A percentile compares a stretch with the other conserved stretches of the same genome.
Evolutionary conservation across 2,113 vertebrate genomes (phyloP).

Genomic region (Montifringilla adamsi): DNA sequence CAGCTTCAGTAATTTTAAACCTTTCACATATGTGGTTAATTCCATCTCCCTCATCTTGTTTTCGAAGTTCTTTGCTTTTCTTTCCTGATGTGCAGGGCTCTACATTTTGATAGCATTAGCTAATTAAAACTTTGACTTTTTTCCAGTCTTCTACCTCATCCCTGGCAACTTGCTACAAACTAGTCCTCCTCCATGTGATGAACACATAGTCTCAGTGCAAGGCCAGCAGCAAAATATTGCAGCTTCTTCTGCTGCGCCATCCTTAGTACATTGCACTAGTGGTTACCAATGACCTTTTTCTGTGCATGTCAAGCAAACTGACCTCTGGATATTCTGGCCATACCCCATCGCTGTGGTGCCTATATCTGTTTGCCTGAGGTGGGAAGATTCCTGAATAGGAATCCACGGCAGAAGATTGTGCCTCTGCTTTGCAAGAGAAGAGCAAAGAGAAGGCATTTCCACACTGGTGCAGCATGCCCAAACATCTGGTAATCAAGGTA

Average conservation of each 20-base stretch:
- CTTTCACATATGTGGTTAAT: background rate
- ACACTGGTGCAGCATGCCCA: background rate
- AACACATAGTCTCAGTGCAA: background rate
- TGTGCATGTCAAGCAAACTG: background rate
- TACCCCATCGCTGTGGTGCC: background rate
- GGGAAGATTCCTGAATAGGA: background rate
- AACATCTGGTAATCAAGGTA: background rate
- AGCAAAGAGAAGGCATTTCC: background rate
- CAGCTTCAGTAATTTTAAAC: background rate
- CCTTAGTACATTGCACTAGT: background rate
- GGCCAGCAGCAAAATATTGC: background rate
- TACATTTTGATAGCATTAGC: background rate
- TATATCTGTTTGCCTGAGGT: background rate
- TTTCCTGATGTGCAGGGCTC: background rate
- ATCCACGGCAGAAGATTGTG: background rate
- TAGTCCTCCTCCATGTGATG: background rate
- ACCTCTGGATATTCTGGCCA: background rate
- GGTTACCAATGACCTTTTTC: background rate
- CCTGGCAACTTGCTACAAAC: background rate
- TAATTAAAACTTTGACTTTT: background rate
- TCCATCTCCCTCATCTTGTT: background rate
- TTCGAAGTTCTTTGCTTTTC: background rate
- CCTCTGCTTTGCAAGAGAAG: background rate
- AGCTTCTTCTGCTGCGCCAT: background rate
- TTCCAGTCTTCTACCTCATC: background rate